These are phyloP conservation scores for Caenorhabditis sp. DNA, from an alignment of 2,888 invertebrate genomes.

Conservation along the genomic window DNA sequence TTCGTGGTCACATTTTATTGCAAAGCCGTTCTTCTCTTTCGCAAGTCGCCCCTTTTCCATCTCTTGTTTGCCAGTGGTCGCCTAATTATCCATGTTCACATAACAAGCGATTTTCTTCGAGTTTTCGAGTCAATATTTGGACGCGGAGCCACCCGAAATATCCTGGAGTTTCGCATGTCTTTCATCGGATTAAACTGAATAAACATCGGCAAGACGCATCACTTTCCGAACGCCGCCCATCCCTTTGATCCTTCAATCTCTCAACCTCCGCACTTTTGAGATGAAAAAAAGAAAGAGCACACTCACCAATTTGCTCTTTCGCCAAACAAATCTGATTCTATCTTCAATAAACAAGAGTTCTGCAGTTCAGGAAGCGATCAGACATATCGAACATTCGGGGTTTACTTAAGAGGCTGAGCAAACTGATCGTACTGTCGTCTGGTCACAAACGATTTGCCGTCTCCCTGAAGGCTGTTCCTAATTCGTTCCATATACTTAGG, in stretches of 20 bases:
- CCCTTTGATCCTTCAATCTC: neutral
- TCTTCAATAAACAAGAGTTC: no score
- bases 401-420: no score
- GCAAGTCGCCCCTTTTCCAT: neutral
- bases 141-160: slow-evolving; percentile 30
- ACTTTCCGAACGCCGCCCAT: slow-evolving; percentile 3
- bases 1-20: slow-evolving; percentile 35
- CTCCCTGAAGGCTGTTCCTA: no score
- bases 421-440: no score
- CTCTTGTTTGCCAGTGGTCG: slow-evolving; percentile 25
- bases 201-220: slow-evolving; percentile 27
- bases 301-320: no score
- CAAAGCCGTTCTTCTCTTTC: slow-evolving; percentile 11
- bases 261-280: no score
- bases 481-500: no score
- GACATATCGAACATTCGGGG: no score
- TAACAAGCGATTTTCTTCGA: slow-evolving; percentile 26
- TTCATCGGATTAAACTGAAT: slow-evolving; percentile 35
- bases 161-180: slow-evolving; percentile 22
- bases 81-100: slow-evolving; percentile 33
- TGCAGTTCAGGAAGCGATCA: no score
- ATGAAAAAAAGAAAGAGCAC: no score
- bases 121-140: slow-evolving; percentile 39
- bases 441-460: no score
- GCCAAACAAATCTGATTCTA: no score